Evolutionary conservation across 1,140 invertebrate species (phyloP).

Genomic region (Calycopis cecrops): DNA sequence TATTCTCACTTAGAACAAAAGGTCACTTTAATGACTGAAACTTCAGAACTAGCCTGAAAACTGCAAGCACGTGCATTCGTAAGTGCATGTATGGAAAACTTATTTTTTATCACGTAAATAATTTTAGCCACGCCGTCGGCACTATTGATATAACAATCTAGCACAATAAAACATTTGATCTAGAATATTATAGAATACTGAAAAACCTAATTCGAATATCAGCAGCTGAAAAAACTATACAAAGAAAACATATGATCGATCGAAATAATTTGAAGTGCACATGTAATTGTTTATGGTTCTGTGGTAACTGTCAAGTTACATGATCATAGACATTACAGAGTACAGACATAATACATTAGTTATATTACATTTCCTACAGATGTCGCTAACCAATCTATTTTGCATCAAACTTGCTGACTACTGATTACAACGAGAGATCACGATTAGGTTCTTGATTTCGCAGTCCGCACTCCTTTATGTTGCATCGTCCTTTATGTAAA

Average conservation of each 20-base stretch:
- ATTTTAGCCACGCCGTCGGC: background rate
- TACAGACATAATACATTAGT: too few species aligned
- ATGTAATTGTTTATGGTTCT: constrained; percentile 63
- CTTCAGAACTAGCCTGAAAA: constrained; percentile 55
- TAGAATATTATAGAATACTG: constrained; percentile 20
- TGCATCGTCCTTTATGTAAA: too few species aligned
- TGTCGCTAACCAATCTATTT: too few species aligned
- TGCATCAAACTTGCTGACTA: too few species aligned
- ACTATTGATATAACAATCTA: constrained; percentile 10
- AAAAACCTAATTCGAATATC: constrained; percentile 58
- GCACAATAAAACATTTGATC: constrained; percentile 34
- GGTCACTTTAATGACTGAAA: constrained; percentile 38
- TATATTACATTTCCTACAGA: too few species aligned
- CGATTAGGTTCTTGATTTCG: too few species aligned
- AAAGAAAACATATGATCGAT: constrained; percentile 76
- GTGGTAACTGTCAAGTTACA: background rate
- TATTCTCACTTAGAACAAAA: background rate
- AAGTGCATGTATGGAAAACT: constrained; percentile 58
- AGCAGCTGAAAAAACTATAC: constrained; percentile 72
- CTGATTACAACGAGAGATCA: too few species aligned
- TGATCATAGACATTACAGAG: too few species aligned
- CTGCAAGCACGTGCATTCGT: constrained; percentile 68
- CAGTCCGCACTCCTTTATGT: too few species aligned
- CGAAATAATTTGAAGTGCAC: constrained; percentile 72
- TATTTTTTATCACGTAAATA: constrained; percentile 6